These are phyloP conservation scores for Chiloscyllium plagiosum DNA, from an alignment of 2,113 vertebrate species.

Conservation along the genomic window DNA sequence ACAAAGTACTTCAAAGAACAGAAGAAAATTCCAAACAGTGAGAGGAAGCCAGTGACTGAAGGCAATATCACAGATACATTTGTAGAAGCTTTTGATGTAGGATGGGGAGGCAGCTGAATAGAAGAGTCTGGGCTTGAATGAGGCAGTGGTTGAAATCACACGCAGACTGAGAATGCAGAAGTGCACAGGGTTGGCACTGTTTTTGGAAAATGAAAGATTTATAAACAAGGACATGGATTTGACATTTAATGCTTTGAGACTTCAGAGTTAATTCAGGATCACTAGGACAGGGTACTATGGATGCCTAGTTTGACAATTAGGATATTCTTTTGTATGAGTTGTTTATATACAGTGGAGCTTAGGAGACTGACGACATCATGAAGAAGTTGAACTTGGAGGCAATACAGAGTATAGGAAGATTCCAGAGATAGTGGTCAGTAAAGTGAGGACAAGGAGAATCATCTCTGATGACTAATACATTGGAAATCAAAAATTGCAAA, in stretches of 20 bases:
- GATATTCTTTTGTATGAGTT: neutral
- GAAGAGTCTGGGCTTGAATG: neutral
- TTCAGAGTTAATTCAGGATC: neutral
- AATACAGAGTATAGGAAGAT: neutral
- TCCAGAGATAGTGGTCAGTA: neutral
- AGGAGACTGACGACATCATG: neutral
- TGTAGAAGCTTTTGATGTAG: neutral
- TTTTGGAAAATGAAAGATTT: neutral
- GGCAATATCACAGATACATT: neutral
- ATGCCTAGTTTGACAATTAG: neutral
- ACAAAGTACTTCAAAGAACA: neutral
- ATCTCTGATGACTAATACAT: too few species aligned
- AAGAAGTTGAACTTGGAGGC: neutral
- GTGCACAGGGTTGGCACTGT: neutral
- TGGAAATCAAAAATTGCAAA: neutral
- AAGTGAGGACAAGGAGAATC: neutral
- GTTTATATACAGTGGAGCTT: neutral
- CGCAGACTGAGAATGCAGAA: neutral
- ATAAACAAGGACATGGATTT: neutral
- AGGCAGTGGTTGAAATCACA: neutral
- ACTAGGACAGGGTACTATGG: neutral
- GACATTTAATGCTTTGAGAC: neutral
- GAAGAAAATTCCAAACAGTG: neutral
- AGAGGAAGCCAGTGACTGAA: neutral
- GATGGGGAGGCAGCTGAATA: neutral